Evolutionary conservation across 2,113 vertebrate species (phyloP).

Genomic region (Leptosomus discolor): DNA sequence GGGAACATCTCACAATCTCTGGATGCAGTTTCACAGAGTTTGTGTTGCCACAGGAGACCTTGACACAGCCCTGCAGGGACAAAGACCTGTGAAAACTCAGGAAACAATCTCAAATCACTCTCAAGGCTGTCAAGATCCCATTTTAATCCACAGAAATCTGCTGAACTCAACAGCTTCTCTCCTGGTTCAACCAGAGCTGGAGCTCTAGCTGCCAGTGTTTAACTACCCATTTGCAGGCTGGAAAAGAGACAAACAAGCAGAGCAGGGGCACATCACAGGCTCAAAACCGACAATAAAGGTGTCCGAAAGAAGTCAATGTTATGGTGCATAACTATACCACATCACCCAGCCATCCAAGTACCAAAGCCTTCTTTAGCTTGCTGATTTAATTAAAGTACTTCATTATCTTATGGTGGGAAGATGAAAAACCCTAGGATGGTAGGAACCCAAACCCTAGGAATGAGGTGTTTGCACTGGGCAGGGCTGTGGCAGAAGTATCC

Average conservation of each 20-base stretch:
- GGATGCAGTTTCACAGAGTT: neutral
- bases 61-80: neutral
- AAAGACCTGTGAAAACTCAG: neutral
- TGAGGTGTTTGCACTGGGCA: accelerated
- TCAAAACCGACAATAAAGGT: neutral
- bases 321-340: neutral
- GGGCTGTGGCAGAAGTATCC: neutral
- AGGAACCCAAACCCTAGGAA: neutral
- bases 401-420: neutral
- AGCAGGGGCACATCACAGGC: neutral
- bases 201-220: neutral
- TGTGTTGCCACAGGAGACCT: neutral
- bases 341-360: neutral
- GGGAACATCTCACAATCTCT: neutral
- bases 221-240: neutral
- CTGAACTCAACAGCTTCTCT: neutral
- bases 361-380: neutral
- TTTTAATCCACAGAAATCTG: neutral
- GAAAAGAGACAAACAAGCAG: neutral
- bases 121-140: neutral
- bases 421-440: neutral
- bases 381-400: neutral
- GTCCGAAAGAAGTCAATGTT: accelerated
- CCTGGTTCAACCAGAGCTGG: accelerated
- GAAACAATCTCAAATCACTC: neutral